A percentile compares a stretch with the other conserved stretches of the same genome.
Conservation (phyloP, 2,797 vertebrate species). For the Halcyon leucocephala region DNA sequence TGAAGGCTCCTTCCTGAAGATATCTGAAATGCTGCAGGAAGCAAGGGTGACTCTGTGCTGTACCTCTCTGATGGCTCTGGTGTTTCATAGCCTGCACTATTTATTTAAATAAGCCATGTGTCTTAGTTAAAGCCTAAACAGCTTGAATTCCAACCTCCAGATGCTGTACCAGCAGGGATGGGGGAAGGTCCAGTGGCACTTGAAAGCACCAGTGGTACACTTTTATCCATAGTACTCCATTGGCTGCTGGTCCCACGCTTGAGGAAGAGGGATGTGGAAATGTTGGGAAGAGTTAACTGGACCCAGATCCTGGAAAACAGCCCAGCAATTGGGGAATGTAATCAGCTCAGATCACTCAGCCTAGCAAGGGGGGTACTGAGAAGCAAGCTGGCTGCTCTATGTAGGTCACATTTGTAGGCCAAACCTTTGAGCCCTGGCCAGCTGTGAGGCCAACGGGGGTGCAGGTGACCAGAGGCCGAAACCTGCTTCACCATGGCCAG, state of each 20-base stretch:
- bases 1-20: background rate
- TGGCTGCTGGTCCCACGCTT: accelerated
- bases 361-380: background rate
- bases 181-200: background rate
- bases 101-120: background rate
- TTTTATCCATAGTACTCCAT: background rate
- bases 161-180: background rate
- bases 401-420: background rate
- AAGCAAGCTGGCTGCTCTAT: background rate
- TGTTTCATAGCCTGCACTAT: background rate
- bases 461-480: accelerated
- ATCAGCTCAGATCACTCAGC: background rate
- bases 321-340: accelerated
- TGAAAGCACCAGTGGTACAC: accelerated
- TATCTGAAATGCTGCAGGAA: accelerated
- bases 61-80: background rate
- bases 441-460: accelerated
- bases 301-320: background rate
- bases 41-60: accelerated
- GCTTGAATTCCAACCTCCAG: background rate
- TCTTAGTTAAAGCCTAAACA: background rate
- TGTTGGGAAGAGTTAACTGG: background rate
- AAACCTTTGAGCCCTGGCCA: background rate
- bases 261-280: accelerated
- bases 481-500: accelerated